Evolutionary conservation across 92 coral and sea anemone species (phyloP).

Genomic region (Metridium senile): DNA sequence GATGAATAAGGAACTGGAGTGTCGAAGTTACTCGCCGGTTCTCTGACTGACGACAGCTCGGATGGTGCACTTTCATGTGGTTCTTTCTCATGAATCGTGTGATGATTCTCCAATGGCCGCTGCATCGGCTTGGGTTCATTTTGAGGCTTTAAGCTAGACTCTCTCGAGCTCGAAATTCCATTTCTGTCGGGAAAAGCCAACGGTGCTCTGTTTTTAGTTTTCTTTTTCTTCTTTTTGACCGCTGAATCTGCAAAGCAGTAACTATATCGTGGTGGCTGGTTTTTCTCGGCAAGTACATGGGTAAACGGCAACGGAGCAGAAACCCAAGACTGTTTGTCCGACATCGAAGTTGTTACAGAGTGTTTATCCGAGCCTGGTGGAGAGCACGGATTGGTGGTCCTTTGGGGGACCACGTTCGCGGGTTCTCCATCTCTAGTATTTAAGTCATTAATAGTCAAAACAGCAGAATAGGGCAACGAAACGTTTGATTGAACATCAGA

Average conservation of each 20-base stretch:
- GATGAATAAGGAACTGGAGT: conserved; percentile 58
- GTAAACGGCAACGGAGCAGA: conserved; percentile 82
- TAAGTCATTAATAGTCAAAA: conserved; percentile 68
- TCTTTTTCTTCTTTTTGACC: conserved; percentile 35
- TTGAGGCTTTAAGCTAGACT: conserved; percentile 44
- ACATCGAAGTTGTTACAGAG: conserved; percentile 54
- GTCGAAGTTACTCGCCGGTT: conserved; percentile 38
- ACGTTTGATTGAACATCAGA: conserved; percentile 84
- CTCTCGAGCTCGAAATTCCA: conserved; percentile 56
- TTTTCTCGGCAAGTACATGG: conserved; percentile 43
- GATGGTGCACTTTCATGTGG: conserved; percentile 63
- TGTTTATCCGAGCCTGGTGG: conserved; percentile 49
- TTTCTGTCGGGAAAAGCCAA: conserved; percentile 75
- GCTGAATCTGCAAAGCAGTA: conserved; percentile 53
- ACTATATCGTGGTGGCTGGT: conserved; percentile 71
- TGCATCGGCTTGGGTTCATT: conserved; percentile 16
- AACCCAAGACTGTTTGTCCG: conserved; percentile 79
- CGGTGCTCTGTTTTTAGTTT: conserved; percentile 53
- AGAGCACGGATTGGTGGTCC: conserved; percentile 4
- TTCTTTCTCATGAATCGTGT: neutral
- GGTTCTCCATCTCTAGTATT: conserved; percentile 11
- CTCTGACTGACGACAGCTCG: conserved; percentile 48
- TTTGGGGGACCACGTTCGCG: neutral
- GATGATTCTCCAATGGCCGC: neutral
- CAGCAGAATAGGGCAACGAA: conserved; percentile 91